These are phyloP conservation scores for Spinus pinus DNA, from an alignment of 2,797 vertebrate species.

Conservation along the genomic window DNA sequence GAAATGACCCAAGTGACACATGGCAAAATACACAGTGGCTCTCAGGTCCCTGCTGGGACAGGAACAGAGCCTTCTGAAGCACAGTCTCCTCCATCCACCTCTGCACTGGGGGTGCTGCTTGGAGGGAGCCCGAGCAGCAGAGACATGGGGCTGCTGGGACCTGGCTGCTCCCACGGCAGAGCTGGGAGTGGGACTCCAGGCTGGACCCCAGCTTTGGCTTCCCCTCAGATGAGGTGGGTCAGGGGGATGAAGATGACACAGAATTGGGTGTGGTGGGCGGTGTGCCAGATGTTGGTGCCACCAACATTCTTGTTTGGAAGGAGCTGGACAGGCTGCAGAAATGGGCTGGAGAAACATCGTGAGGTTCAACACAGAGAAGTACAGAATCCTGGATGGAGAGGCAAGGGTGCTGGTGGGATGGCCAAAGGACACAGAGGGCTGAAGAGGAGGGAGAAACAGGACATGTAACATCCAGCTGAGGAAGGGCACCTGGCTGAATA, in stretches of 20 bases:
- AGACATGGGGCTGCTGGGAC: fast-evolving
- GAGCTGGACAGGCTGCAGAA: not conserved
- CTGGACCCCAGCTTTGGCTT: not conserved
- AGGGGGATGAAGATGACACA: not conserved
- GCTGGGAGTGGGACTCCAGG: not conserved
- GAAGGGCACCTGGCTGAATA: not conserved
- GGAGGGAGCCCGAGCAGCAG: fast-evolving
- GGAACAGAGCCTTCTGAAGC: not conserved
- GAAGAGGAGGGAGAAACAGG: not conserved
- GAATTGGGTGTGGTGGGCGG: not conserved
- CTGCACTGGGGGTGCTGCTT: not conserved
- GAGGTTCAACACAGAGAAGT: not conserved
- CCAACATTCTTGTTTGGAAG: not conserved
- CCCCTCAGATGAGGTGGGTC: not conserved
- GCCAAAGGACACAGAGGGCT: not conserved
- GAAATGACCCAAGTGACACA: not conserved
- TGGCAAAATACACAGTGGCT: not conserved
- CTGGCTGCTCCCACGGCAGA: not conserved
- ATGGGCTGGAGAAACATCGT: fast-evolving
- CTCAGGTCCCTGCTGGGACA: not conserved
- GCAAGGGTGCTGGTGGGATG: not conserved
- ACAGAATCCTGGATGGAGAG: not conserved
- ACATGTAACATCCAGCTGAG: not conserved
- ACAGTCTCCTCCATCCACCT: not conserved
- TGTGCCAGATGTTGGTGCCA: not conserved